A percentile compares a stretch with the other conserved stretches of the same genome.
phyloP scores from a whole-genome alignment of 2,797 vertebrate genomes.

The Falco rusticolus region DNA sequence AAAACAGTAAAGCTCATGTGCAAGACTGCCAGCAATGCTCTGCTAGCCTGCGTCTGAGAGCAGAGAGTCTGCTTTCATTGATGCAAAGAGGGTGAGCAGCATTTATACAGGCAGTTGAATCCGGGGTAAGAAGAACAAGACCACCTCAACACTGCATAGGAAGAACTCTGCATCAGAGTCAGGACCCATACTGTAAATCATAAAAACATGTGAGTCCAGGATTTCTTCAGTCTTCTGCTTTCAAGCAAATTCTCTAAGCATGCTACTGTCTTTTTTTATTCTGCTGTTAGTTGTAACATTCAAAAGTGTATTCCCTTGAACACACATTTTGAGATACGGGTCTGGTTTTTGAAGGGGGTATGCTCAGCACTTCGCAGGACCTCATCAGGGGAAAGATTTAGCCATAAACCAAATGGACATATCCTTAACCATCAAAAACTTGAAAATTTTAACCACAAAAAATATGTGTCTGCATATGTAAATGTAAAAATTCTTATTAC shows the following conservation, averaged over 20 bases:
- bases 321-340: background rate
- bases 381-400: background rate
- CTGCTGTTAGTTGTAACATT: background rate
- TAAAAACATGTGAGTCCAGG: fast-evolving
- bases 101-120: background rate
- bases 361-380: background rate
- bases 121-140: background rate
- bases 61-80: background rate
- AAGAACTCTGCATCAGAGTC: background rate
- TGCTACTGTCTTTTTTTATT: background rate
- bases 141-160: background rate
- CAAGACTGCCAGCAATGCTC: background rate
- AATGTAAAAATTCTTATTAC: background rate
- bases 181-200: background rate
- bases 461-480: background rate
- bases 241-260: background rate
- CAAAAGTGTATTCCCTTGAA: background rate
- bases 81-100: background rate
- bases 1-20: background rate
- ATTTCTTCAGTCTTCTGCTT: background rate
- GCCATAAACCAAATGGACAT: background rate
- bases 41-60: background rate
- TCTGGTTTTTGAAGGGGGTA: background rate
- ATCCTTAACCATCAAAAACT: background rate
- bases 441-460: background rate